Percentiles rank a stretch among this genome's conserved stretches.
Conservation (phyloP, 2,113 vertebrate species). For the Phoenicopterus ruber region DNA sequence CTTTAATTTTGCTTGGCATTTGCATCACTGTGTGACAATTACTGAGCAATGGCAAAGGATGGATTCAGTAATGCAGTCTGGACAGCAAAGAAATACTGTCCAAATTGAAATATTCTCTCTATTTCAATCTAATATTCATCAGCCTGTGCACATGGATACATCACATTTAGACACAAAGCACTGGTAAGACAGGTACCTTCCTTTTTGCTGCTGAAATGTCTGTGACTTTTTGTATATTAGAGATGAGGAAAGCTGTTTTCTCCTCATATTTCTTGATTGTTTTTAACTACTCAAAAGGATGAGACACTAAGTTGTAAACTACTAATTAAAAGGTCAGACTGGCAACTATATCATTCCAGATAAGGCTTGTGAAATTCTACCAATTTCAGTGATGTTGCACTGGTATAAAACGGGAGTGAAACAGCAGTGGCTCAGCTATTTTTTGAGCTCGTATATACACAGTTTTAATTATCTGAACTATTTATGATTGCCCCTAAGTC, state of each 20-base stretch:
- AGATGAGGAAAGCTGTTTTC: not conserved
- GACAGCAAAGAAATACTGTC: not conserved
- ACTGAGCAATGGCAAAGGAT: not conserved
- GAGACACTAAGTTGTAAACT: not conserved
- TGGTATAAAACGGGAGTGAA: not conserved
- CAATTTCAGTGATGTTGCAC: not conserved
- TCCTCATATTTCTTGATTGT: not conserved
- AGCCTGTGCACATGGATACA: not conserved
- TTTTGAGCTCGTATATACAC: not conserved
- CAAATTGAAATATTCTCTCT: not conserved
- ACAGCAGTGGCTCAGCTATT: not conserved
- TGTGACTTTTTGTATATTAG: not conserved
- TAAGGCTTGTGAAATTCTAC: not conserved
- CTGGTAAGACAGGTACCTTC: not conserved
- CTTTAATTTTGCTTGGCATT: constrained; percentile 40
- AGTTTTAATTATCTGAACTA: not conserved
- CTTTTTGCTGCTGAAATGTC: not conserved
- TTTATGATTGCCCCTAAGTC: not conserved
- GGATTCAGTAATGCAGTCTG: not conserved
- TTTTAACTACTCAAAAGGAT: not conserved
- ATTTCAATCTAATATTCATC: not conserved
- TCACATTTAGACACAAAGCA: not conserved
- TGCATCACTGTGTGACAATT: not conserved
- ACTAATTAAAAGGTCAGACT: not conserved
- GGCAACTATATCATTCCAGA: not conserved